Percentiles rank a stretch among this genome's conserved stretches.
Evolutionary conservation across 2,797 vertebrate genomes (phyloP).

Genomic region (Cebuella pygmaea): DNA sequence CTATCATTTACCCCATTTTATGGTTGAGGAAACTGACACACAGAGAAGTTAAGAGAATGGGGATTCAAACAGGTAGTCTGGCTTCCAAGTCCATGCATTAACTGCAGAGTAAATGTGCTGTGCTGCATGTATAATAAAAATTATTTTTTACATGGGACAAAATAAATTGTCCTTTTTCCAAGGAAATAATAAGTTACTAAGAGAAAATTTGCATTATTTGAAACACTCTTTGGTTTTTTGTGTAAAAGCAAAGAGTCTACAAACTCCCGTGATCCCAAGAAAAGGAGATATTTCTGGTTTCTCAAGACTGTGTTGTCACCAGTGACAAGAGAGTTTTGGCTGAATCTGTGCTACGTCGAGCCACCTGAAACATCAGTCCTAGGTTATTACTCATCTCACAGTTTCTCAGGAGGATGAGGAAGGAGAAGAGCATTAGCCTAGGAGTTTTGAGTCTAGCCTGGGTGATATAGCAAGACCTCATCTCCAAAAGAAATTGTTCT

Average conservation of each 20-base stretch:
- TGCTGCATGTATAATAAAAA: not conserved
- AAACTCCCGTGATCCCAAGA: not conserved
- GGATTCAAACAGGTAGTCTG: not conserved
- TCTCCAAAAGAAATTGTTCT: not conserved
- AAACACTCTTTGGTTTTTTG: not conserved
- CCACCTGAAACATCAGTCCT: not conserved
- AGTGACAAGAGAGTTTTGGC: not conserved
- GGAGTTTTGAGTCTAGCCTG: not conserved
- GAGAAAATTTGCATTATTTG: not conserved
- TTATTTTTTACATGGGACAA: not conserved
- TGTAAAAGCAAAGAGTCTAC: not conserved
- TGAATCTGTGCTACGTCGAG: not conserved
- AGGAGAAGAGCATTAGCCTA: not conserved
- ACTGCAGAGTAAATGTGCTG: not conserved
- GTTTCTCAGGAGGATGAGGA: not conserved
- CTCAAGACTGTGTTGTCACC: not conserved
- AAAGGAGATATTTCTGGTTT: not conserved
- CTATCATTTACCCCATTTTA: not conserved
- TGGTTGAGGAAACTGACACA: not conserved
- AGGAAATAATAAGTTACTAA: not conserved
- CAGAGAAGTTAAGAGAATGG: not conserved
- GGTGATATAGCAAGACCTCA: not conserved
- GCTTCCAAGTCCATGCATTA: not conserved
- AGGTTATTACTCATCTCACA: not conserved
- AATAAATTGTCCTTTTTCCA: not conserved